A percentile compares a stretch with the other conserved stretches of the same genome.
Evolutionary conservation across 2,797 vertebrate species (phyloP).

Genomic region (Orientallactaga sibirica): DNA sequence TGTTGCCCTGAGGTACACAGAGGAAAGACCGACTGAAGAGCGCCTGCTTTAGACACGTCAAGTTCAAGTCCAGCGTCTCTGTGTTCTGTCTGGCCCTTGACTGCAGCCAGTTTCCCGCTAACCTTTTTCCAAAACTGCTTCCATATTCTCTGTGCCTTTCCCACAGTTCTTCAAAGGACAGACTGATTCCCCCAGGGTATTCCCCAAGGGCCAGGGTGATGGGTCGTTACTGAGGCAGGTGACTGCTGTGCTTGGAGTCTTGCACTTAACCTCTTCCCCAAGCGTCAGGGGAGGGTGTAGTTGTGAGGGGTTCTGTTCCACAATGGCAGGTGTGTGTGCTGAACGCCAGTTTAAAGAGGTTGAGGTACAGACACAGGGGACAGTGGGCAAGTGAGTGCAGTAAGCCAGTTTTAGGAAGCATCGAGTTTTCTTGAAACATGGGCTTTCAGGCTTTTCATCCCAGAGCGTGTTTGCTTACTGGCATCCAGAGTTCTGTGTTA

Average conservation of each 20-base stretch:
- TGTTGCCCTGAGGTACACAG: not conserved
- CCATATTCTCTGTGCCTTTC: not conserved
- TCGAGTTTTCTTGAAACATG: not conserved
- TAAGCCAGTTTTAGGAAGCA: not conserved
- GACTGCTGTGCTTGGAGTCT: not conserved
- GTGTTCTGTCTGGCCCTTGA: not conserved
- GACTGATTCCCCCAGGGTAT: not conserved
- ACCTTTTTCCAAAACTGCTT: not conserved
- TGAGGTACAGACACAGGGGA: not conserved
- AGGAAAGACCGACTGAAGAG: not conserved
- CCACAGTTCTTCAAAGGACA: not conserved
- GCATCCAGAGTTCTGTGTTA: not conserved
- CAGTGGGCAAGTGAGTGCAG: not conserved
- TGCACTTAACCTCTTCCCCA: not conserved
- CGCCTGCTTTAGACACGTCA: not conserved
- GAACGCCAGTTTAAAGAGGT: not conserved
- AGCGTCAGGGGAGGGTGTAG: not conserved
- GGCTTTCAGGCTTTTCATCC: not conserved
- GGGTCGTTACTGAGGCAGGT: not conserved
- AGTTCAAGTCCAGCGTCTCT: rapidly evolving
- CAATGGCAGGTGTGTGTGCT: not conserved
- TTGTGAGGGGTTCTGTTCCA: not conserved
- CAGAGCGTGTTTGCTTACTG: not conserved
- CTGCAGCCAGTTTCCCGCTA: not conserved
- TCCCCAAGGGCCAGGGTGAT: not conserved